phyloP scores from a whole-genome alignment of 2,888 invertebrate genomes.

The Eristalis pertinax region DNA sequence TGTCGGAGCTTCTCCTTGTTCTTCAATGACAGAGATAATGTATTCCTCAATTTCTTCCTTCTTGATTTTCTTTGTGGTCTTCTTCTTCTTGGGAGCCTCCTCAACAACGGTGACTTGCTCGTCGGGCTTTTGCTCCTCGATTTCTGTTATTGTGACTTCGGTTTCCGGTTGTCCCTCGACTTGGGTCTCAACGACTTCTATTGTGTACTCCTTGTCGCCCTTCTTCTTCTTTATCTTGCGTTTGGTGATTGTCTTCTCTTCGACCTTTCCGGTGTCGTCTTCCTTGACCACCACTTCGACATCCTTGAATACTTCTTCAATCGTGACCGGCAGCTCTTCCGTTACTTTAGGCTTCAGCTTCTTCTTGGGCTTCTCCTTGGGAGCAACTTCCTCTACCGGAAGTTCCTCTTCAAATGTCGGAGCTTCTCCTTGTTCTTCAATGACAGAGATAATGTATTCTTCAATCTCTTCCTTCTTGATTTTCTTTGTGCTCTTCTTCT shows the following conservation, averaged over 20 bases:
- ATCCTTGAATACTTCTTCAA: slow-evolving; percentile 71
- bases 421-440: slow-evolving; percentile 74
- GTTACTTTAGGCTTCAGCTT: too few species aligned
- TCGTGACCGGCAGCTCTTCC: slow-evolving; percentile 42
- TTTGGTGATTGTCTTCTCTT: slow-evolving; percentile 9
- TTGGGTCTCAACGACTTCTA: slow-evolving; percentile 30
- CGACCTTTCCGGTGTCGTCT: not conserved
- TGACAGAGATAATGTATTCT: slow-evolving; percentile 76
- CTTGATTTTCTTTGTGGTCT: too few species aligned
- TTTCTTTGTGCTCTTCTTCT: slow-evolving; percentile 69
- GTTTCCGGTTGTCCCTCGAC: slow-evolving; percentile 71
- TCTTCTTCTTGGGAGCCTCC: too few species aligned
- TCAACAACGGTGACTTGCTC: slow-evolving; percentile 77
- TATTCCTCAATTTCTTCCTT: too few species aligned
- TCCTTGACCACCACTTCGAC: slow-evolving; percentile 69
- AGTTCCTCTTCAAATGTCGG: too few species aligned
- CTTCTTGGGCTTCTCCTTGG: too few species aligned
- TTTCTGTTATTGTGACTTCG: slow-evolving; percentile 52
- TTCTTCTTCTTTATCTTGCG: slow-evolving; percentile 2
- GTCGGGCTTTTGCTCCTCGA: slow-evolving; percentile 77
- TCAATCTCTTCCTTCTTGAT: slow-evolving; percentile 70
- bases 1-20: too few species aligned
- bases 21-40: too few species aligned
- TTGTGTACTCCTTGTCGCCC: not conserved
- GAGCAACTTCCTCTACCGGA: too few species aligned